Evolutionary conservation across 35 echinoderm and acorn worm genomes (phyloP).

Genomic region (Lytechinus variegatus): DNA sequence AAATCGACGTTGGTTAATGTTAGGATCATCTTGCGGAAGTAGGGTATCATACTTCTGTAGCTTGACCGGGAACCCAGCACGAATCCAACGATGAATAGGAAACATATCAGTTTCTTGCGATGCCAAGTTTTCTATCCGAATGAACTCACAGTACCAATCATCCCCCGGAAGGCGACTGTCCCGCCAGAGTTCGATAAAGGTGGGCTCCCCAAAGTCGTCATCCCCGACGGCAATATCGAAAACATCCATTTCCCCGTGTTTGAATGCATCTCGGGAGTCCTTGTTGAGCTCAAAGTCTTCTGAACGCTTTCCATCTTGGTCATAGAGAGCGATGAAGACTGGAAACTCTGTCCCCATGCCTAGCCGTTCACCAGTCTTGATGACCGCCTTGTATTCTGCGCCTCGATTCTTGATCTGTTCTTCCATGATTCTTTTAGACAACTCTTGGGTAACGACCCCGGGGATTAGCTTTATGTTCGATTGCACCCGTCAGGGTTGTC

Average conservation of each 20-base stretch:
- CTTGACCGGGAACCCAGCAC: slow-evolving; percentile 7
- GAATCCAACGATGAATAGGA: slow-evolving; percentile 77
- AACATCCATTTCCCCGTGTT: slow-evolving; percentile 50
- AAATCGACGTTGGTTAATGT: neutral
- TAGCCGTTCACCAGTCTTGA: slow-evolving; percentile 74
- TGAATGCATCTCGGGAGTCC: slow-evolving; percentile 65
- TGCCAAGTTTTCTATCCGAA: neutral
- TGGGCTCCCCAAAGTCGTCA: slow-evolving; percentile 44
- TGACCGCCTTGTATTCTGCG: neutral
- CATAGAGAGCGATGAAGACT: slow-evolving; percentile 55
- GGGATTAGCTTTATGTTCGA: too few species aligned
- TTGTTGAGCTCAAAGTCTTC: slow-evolving; percentile 54
- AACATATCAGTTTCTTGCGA: slow-evolving; percentile 40
- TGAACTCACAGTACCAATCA: slow-evolving; percentile 81
- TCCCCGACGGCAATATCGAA: slow-evolving; percentile 52
- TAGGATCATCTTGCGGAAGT: slow-evolving; percentile 59
- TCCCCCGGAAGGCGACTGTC: slow-evolving; percentile 21
- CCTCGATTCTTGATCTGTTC: too few species aligned
- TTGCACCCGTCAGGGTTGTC: too few species aligned
- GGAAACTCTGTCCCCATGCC: slow-evolving; percentile 77
- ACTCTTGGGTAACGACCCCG: too few species aligned
- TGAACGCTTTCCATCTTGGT: slow-evolving; percentile 34
- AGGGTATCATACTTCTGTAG: slow-evolving; percentile 55
- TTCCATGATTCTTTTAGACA: too few species aligned
- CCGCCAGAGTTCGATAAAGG: slow-evolving; percentile 72